Conservation (phyloP, 2,797 vertebrate species). For the Enteromius fasciolatus region DNA sequence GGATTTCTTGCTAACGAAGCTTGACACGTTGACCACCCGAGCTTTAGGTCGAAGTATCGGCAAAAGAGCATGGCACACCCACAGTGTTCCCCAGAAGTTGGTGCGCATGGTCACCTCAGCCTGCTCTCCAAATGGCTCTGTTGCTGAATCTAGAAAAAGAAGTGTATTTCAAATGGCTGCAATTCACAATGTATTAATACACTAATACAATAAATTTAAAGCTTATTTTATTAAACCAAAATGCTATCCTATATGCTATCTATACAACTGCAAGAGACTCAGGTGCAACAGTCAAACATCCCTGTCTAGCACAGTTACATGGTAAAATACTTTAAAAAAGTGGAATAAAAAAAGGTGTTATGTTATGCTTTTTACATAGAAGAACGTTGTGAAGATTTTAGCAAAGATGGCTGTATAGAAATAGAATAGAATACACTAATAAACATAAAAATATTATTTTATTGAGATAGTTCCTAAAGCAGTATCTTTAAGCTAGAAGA, state of each 20-base stretch:
- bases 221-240: background rate
- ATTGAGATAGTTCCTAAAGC: background rate
- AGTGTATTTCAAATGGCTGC: background rate
- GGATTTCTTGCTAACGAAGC: constrained; percentile 60
- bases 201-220: background rate
- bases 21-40: constrained; percentile 66
- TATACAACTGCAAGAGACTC: background rate
- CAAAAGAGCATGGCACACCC: constrained; percentile 60
- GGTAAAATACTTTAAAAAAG: background rate
- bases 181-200: background rate
- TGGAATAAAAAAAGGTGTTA: background rate
- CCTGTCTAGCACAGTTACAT: background rate
- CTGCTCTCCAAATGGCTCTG: constrained; percentile 66
- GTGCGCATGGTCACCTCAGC: constrained; percentile 70
- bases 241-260: background rate
- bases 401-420: background rate
- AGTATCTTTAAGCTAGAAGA: background rate
- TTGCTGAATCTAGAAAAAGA: constrained; percentile 50
- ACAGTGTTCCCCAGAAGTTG: constrained; percentile 67
- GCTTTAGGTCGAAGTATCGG: constrained; percentile 61
- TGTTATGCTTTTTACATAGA: background rate
- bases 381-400: background rate
- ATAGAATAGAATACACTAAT: background rate
- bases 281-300: background rate
- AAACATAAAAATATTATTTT: background rate